Evolutionary conservation across 2,797 vertebrate species (phyloP).

Genomic region (Enteromius anoplus): DNA sequence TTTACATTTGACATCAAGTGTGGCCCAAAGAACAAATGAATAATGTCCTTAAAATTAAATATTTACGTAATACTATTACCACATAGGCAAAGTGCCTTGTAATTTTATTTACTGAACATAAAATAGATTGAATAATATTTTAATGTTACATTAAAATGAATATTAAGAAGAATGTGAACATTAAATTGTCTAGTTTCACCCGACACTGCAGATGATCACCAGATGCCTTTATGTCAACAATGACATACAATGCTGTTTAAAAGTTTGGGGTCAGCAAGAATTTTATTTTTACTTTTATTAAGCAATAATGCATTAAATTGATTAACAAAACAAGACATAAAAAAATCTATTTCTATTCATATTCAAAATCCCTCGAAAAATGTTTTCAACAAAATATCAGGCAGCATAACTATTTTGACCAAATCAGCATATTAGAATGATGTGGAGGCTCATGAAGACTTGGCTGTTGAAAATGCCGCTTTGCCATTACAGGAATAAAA

Average conservation of each 20-base stretch:
- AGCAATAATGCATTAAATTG: not conserved
- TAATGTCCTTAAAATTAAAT: not conserved
- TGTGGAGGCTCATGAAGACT: not conserved
- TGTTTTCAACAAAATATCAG: not conserved
- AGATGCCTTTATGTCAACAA: not conserved
- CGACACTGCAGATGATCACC: not conserved
- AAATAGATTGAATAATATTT: not conserved
- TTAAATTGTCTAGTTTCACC: not conserved
- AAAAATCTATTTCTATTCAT: not conserved
- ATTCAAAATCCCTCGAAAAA: not conserved
- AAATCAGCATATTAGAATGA: not conserved
- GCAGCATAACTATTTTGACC: not conserved
- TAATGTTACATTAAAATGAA: not conserved
- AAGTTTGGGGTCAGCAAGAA: not conserved
- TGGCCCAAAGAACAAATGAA: not conserved
- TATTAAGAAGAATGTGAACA: not conserved
- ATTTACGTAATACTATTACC: not conserved
- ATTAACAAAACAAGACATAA: not conserved
- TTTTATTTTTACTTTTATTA: not conserved
- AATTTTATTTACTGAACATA: not conserved
- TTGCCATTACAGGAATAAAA: not conserved
- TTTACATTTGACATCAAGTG: not conserved
- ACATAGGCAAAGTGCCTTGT: not conserved
- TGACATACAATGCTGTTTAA: not conserved
- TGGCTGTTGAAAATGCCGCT: not conserved